Conservation (phyloP, 2,888 invertebrate genomes). For the Iphiclides podalirius region DNA sequence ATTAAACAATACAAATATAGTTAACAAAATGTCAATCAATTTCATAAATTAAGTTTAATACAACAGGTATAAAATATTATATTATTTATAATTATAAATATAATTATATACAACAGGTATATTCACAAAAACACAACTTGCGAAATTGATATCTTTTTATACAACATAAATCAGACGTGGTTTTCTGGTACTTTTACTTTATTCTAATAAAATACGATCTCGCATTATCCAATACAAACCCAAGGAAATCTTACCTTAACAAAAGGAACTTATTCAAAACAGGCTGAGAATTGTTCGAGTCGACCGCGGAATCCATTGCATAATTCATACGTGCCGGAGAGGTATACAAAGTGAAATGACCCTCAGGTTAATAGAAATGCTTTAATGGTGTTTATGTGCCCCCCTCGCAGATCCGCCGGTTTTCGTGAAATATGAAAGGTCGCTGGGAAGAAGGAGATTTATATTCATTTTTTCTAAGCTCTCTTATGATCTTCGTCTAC, state of each 20-base stretch:
- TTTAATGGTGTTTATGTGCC: conserved; percentile 42
- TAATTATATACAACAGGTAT: no score
- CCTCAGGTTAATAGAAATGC: conserved; percentile 64
- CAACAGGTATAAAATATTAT: no score
- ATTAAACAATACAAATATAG: no score
- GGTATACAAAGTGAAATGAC: conserved; percentile 54
- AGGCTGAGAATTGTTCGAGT: neutral
- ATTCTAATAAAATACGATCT: no score
- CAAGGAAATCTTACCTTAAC: neutral
- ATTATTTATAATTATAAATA: no score
- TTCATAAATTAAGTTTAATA: no score
- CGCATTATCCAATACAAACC: conserved; percentile 1
- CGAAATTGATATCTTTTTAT: no score
- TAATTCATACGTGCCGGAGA: conserved; percentile 46
- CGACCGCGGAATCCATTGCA: conserved; percentile 37
- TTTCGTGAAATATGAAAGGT: conserved; percentile 15
- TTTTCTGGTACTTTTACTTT: no score
- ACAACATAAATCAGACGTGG: no score
- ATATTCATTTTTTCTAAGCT: neutral
- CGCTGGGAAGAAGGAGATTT: conserved; percentile 13
- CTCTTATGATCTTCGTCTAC: no score
- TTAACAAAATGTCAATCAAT: no score
- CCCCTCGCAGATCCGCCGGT: conserved; percentile 1
- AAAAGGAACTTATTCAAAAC: conserved; percentile 11
- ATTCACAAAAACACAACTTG: no score